Conservation (phyloP, 2,113 vertebrate species). For the Gobius niger region DNA sequence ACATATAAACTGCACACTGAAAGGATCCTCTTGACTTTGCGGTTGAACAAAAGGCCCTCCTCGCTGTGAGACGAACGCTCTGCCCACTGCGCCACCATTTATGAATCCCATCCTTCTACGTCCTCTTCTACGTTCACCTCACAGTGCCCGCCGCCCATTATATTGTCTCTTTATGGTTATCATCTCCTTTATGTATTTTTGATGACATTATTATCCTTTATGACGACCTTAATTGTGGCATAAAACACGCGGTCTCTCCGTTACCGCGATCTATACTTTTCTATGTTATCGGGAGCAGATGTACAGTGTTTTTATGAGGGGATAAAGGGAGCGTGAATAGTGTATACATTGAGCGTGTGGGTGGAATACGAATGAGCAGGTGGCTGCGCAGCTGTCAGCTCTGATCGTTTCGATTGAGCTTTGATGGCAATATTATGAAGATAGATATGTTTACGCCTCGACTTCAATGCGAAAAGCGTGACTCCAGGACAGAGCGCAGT, state of each 20-base stretch:
- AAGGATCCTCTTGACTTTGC: no score
- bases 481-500: neutral
- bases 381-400: neutral
- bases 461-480: neutral
- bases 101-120: neutral
- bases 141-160: neutral
- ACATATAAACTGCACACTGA: no score
- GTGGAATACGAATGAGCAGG: conserved; percentile 7
- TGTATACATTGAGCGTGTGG: neutral
- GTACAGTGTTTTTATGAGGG: neutral
- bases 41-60: no score
- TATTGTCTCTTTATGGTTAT: neutral
- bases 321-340: neutral
- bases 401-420: neutral
- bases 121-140: neutral
- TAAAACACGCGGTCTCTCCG: conserved; percentile 3
- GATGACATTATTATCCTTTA: conserved; percentile 6
- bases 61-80: no score
- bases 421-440: neutral
- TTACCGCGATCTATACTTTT: neutral
- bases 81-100: no score
- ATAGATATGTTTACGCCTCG: neutral
- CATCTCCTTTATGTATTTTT: conserved; percentile 6
- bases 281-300: neutral
- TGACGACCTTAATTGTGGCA: neutral